Evolutionary conservation across 2,113 vertebrate species (phyloP), one percentile per base, ranked within the genome.

Genomic region (Pyrgilauda ruficollis): DNA sequence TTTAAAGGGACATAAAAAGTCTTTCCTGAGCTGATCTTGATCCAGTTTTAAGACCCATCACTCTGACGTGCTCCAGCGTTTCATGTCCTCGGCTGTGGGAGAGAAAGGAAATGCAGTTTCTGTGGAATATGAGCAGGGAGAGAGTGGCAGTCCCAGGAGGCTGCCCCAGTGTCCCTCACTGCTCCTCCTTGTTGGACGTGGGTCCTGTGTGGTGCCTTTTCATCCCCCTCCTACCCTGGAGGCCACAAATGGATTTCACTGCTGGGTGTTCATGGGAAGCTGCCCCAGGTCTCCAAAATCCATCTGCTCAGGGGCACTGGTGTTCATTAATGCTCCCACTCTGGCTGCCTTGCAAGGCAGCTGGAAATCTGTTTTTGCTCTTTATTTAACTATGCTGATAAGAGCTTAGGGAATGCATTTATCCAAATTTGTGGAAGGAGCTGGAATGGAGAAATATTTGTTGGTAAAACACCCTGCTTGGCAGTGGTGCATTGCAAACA

Each of bases 361-460:
- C 52, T 90, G 66, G 46, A 90, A 75, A 22, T 74, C 28, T 84
- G 4, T 7, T 90, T 84, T 50, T 92, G 13, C 56, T 64, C 67
- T 91, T 85, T 90, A 83, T 96, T 97, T 91, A 77, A 35, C 89
- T 26, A 2, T 90, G 72, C 90, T 92, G 96, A 95, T 97, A 97
- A 97, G 91, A 96, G 87, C 77, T 84, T 64, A 73, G 96, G 93
- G 96, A 98, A 96, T 92, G 92, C 73, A 58, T 95, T 98, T 97
- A 95, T 96, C 89, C 93, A 23, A 43, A 78, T 96, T 86, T 91
- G 86, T 84, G 91, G 75, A 87, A 87, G 90, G 80, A 94, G 67
- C 55, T 78, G 72, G 90, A 96, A 91, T 87, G 95, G 90, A 92
- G 93, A 85, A 94, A 92, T 86, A 81, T 91, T 97, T 97, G 96